phyloP scores from a whole-genome alignment of 2,113 vertebrate genomes.

The Marmota monax region DNA sequence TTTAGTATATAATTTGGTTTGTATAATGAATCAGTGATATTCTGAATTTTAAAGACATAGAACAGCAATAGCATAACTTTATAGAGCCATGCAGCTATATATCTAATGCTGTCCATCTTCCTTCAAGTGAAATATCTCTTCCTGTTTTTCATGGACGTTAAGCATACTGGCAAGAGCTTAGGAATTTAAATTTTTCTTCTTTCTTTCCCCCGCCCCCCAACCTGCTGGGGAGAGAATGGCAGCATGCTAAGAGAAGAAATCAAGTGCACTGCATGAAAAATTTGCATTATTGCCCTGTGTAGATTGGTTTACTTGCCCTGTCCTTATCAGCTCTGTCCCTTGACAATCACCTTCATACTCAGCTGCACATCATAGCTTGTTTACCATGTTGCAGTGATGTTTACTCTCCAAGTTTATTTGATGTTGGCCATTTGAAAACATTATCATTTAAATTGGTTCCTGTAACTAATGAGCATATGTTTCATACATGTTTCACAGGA shows the following conservation, averaged over 20 bases:
- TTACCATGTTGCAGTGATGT: constrained; percentile 83
- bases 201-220: neutral
- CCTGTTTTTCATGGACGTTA: neutral
- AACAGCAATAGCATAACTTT: neutral
- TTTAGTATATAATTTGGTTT: constrained; percentile 38
- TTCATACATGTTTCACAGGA: constrained; percentile 74
- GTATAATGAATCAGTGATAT: constrained; percentile 54
- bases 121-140: neutral
- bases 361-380: constrained; percentile 86
- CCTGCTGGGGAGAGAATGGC: neutral
- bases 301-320: constrained; percentile 83
- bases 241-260: constrained; percentile 81
- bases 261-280: constrained; percentile 81
- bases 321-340: constrained; percentile 77
- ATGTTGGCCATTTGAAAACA: constrained; percentile 84
- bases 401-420: constrained; percentile 85
- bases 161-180: constrained; percentile 7
- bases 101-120: neutral
- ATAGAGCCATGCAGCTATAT: neutral
- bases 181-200: neutral
- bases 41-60: constrained; percentile 61
- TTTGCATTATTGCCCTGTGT: constrained; percentile 80
- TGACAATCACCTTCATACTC: constrained; percentile 85
- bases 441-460: constrained; percentile 86
- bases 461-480: constrained; percentile 86